Evolutionary conservation across 1,140 invertebrate species (phyloP), one percentile per base, ranked within the genome.

Genomic region (Ceratina australensis): DNA sequence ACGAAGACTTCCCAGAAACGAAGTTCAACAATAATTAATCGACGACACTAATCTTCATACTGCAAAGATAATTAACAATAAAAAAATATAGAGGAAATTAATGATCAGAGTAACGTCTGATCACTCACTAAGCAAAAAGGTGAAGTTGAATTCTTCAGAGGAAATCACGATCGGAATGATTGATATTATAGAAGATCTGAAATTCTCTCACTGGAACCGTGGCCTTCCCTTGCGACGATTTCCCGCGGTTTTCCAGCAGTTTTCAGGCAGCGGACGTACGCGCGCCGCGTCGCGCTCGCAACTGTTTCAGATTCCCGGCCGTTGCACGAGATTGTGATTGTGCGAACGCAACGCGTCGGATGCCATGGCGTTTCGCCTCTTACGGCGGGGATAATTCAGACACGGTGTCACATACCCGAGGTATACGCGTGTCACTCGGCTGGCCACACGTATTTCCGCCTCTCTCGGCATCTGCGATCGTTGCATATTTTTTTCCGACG

Each of bases 241-340:
- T 74, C 73, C 60, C 76, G 56, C 73, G 80, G 73, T 54, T 81
- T 80, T 72, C 50, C 50, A 56, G 26, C 49, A 72, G 66, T 42
- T 42, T 42, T 42, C 33, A 52, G 67, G 56, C 50, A 77, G 71
- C 81, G 78, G 78, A 83, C 87, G 81, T 82, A 83, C 69, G 83
- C 85, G 75, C 77, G 74, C 81, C 85, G 75, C 77, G 74, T 83
- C 86, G 81, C 85, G 67, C 65, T 78, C 78, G 76, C 85, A 64
- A 88, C 87, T 87, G 87, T 87, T 87, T 87, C 77, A 80, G 81
- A 88, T 83, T 88, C 84, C 69, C 81, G 83, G 63, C 77, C 63
- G 79, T 82, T 83, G 78, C 63, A 84, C 77, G 87, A 86, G 85
- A 86, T 87, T 78, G 78, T 80, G 78, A 86, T 87, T 79, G 78